These are phyloP conservation scores for Aphelinus certus DNA, from an alignment of 1,140 invertebrate species.

Conservation along the genomic window DNA sequence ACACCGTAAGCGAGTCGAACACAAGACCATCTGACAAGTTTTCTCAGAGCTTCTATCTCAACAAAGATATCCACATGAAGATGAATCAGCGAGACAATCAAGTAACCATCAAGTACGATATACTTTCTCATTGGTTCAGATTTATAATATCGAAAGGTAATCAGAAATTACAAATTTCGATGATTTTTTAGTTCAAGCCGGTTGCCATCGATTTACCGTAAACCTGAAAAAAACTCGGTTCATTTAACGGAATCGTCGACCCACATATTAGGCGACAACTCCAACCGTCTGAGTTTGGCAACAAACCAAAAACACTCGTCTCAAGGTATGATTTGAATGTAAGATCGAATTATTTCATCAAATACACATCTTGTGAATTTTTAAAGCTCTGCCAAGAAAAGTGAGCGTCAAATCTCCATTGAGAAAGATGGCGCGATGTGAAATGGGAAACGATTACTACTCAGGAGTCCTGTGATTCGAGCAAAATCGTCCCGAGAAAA, in stretches of 20 bases:
- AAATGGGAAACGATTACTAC: not conserved
- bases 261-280: not conserved
- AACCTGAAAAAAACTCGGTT: slow-evolving; percentile 4
- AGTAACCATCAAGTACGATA: not conserved
- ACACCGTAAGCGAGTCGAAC: not conserved
- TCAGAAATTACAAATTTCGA: too few species aligned
- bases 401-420: not conserved
- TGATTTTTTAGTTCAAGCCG: not conserved
- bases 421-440: slow-evolving; percentile 6
- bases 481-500: not conserved
- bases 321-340: slow-evolving; percentile 4
- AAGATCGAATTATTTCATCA: not conserved
- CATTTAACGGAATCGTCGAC: not conserved
- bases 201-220: slow-evolving; percentile 8
- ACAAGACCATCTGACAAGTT: not conserved
- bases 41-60: not conserved
- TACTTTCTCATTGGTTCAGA: too few species aligned
- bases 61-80: not conserved
- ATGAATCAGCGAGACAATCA: not conserved
- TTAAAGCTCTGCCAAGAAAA: slow-evolving; percentile 7
- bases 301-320: not conserved
- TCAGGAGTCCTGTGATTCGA: slow-evolving; percentile 3
- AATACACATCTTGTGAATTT: not conserved
- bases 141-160: too few species aligned
- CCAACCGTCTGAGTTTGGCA: not conserved